Evolutionary conservation across 2,888 invertebrate genomes (phyloP).

Genomic region (Yponomeuta malinellus): DNA sequence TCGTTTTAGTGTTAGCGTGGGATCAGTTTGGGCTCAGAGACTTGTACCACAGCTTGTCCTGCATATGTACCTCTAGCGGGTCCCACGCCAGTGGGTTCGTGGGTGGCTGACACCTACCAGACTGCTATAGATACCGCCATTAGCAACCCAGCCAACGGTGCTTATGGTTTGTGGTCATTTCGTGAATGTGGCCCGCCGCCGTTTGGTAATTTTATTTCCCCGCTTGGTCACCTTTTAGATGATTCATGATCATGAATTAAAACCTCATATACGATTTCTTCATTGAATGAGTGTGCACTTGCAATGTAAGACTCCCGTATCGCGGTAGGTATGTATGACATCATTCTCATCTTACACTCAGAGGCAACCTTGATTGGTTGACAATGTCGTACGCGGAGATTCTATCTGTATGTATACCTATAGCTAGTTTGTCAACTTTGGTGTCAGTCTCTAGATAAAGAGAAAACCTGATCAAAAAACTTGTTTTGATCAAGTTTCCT

Average conservation of each 20-base stretch:
- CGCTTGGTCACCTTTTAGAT: neutral
- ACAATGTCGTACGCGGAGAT: neutral
- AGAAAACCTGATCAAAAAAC: neutral
- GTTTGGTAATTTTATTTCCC: neutral
- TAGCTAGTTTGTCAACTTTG: neutral
- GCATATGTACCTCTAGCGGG: neutral
- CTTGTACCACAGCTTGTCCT: no score
- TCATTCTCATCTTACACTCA: neutral
- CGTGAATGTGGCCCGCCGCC: neutral
- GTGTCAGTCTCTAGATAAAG: no score
- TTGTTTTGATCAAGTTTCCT: neutral
- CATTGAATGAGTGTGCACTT: neutral
- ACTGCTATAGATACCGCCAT: neutral
- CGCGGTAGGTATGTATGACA: neutral
- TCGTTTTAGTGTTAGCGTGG: neutral
- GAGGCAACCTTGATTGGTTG: slow-evolving; percentile 6
- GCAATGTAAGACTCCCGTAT: neutral
- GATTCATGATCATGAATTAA: neutral
- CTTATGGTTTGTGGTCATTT: neutral
- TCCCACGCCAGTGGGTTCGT: neutral
- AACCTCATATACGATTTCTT: neutral
- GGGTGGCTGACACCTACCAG: neutral
- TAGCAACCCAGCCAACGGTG: neutral
- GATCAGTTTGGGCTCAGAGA: neutral
- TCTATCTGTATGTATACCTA: neutral